A percentile compares a stretch with the other conserved stretches of the same genome.
Evolutionary conservation across 2,113 vertebrate genomes (phyloP).

Genomic region (Diadophis punctatus): DNA sequence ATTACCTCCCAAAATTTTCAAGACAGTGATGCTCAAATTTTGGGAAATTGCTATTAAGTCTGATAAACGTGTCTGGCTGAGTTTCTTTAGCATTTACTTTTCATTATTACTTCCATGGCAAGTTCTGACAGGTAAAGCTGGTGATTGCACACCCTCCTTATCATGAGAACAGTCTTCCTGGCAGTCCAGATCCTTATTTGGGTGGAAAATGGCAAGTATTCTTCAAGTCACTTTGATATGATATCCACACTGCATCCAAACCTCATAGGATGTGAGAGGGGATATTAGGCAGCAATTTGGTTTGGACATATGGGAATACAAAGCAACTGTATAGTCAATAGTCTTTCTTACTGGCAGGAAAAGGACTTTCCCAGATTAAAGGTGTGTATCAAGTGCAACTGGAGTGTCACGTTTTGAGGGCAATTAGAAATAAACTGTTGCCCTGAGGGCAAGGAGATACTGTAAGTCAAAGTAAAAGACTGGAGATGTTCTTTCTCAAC

Average conservation of each 20-base stretch:
- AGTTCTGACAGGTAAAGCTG: not conserved
- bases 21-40: not conserved
- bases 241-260: not conserved
- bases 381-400: not conserved
- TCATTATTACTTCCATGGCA: not conserved
- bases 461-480: not conserved
- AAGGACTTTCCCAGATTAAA: not conserved
- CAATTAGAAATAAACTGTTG: not conserved
- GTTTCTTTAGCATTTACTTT: not conserved
- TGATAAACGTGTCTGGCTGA: not conserved
- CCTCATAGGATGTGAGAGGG: not conserved
- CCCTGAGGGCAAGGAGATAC: not conserved
- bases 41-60: not conserved
- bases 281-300: not conserved
- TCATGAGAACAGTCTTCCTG: not conserved
- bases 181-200: not conserved
- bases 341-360: not conserved
- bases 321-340: not conserved
- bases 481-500: not conserved
- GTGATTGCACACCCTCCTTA: not conserved
- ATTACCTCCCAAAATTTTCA: not conserved
- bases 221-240: not conserved
- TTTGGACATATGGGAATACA: not conserved
- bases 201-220: not conserved
- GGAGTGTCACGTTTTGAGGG: not conserved